Percentiles rank a stretch among this genome's conserved stretches.
Evolutionary conservation across 2,888 invertebrate species (phyloP).

Genomic region (Caenorhabditis japonica): DNA sequence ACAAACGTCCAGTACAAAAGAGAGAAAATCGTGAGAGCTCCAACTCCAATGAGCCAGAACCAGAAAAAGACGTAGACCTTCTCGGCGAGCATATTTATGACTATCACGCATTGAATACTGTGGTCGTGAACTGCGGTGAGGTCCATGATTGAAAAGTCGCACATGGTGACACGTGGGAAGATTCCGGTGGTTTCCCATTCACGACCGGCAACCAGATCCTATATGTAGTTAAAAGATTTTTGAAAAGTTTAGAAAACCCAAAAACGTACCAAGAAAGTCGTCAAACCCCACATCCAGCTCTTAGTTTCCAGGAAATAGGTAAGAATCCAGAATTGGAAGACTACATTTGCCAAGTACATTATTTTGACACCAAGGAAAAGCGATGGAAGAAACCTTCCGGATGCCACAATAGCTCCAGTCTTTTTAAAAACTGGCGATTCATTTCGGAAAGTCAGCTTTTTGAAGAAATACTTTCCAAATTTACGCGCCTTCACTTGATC

Average conservation of each 20-base stretch:
- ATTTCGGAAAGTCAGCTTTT: slow-evolving; percentile 52
- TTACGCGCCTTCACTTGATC: slow-evolving; percentile 34
- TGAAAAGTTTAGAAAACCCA: background rate
- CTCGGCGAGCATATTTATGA: slow-evolving; percentile 68
- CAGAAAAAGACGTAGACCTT: slow-evolving; percentile 59
- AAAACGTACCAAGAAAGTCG: slow-evolving; percentile 52
- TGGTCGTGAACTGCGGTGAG: slow-evolving; percentile 69
- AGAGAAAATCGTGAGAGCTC: slow-evolving; percentile 59
- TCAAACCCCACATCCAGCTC: slow-evolving; percentile 63
- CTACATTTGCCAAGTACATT: slow-evolving; percentile 66
- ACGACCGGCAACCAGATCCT: slow-evolving; percentile 57
- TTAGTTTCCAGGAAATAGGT: slow-evolving; percentile 66
- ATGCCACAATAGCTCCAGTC: slow-evolving; percentile 15
- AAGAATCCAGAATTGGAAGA: slow-evolving; percentile 64
- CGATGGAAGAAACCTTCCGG: slow-evolving; percentile 58
- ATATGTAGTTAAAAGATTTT: background rate
- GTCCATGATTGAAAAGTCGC: slow-evolving; percentile 57
- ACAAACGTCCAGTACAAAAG: slow-evolving; percentile 68
- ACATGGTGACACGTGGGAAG: slow-evolving; percentile 68
- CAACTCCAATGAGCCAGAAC: slow-evolving; percentile 76
- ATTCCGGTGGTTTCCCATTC: slow-evolving; percentile 66
- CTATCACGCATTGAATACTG: slow-evolving; percentile 75
- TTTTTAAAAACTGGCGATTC: slow-evolving; percentile 42
- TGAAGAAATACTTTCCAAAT: slow-evolving; percentile 52
- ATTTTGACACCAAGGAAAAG: slow-evolving; percentile 59